Evolutionary conservation across 2,113 vertebrate genomes (phyloP), one percentile per base, ranked within the genome.

Genomic region (Elachura formosa): DNA sequence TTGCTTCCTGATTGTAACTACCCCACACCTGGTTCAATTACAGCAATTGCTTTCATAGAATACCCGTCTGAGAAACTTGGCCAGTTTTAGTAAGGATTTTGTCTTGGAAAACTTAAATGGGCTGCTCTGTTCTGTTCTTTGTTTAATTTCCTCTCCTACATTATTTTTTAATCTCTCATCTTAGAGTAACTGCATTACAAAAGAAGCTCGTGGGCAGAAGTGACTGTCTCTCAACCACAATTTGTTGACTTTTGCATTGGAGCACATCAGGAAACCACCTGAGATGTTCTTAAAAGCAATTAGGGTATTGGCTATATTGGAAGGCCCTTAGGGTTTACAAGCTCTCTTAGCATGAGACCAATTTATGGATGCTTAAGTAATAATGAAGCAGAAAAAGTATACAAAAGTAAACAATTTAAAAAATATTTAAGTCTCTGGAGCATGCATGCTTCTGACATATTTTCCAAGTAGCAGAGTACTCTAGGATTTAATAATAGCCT

Each of bases 351-450:
- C 31, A 25, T 91, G 77, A 93, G 61, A 68, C 41, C 56, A 91
- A 84, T 94, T 93, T 79, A 87, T 68, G 81, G 56, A 91, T 68
- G 73, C 45, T 93, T 93, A 86, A 90, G n/a, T 68, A 56, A 64
- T 61, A 97, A 96, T 79, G 69, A 89, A 79, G 61, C 54, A 94
- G 64, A 87, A 93, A 90, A 41, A 45, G 14, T 55, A 72, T 3
- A 43, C 23, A 88, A 84, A 94, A 93, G 62, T 26, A 67, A 89
- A 91, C n/a, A 63, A 74, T 59, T 87, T 25, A 29, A 93, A 82
- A 82, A 94, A 84, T 81, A 82, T 61, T 91, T 82, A 87, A 76
- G 41, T 36, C 83, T 87, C 56, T 34, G 36, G 29, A 90, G 45
- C 19, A 40, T 51, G 45, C 19, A 40, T 51, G 41, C 38, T 66